phyloP scores from a whole-genome alignment of 2,797 vertebrate genomes.

The Eulemur rubriventer region DNA sequence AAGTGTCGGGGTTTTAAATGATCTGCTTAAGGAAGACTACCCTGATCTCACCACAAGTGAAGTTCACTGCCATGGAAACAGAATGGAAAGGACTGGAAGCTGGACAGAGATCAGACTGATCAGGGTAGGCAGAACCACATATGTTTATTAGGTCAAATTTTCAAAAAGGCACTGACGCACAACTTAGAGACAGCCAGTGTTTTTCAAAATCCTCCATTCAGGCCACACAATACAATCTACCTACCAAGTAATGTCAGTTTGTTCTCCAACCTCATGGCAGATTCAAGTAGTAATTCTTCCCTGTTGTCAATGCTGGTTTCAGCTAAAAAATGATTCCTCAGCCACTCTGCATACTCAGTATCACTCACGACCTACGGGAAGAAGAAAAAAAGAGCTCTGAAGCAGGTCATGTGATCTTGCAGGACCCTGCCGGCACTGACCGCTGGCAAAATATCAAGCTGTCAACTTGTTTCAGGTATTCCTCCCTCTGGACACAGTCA shows the following conservation, averaged over 20 bases:
- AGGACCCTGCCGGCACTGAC: not conserved
- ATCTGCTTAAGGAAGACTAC: not conserved
- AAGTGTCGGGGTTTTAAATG: not conserved
- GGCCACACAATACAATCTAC: slow-evolving; percentile 14
- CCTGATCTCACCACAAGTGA: not conserved
- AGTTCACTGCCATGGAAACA: not conserved
- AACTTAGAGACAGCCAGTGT: not conserved
- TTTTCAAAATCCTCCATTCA: not conserved
- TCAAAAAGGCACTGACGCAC: not conserved
- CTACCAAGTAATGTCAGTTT: slow-evolving; percentile 94
- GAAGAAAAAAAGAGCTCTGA: not conserved
- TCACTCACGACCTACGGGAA: slow-evolving; percentile 87
- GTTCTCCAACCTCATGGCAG: slow-evolving; percentile 91
- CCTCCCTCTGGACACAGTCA: not conserved
- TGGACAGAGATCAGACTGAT: not conserved
- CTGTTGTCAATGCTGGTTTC: slow-evolving; percentile 95
- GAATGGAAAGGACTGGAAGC: not conserved
- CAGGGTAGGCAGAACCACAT: not conserved
- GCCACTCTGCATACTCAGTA: slow-evolving; percentile 92
- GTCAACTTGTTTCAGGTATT: not conserved
- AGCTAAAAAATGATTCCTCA: slow-evolving; percentile 90
- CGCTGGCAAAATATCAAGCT: not conserved
- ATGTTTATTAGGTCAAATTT: no score
- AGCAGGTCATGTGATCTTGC: not conserved
- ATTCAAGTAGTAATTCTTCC: slow-evolving; percentile 93